Base-by-base conservation (phyloP, 1,140 invertebrate genomes). In the Eriocheir sinensis region DNA sequence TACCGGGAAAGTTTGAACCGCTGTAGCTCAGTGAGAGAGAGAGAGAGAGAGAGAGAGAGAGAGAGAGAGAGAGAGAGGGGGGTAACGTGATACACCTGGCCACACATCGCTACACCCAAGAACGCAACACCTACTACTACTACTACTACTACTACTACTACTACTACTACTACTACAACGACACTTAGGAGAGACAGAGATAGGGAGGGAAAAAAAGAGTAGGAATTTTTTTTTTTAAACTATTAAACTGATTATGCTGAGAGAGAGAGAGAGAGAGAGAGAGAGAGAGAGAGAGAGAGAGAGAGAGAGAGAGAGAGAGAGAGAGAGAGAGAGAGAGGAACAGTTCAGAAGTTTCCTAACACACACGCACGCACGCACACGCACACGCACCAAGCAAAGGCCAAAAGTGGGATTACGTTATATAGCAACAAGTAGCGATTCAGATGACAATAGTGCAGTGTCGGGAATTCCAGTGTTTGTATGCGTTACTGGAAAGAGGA, bases 371-470 rank as follows among this genome's bases (percentile, higher is more conserved):
- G 48, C 36, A 41, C 36, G 48, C 36, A 89, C 86, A 89, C 86
- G 41, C 86, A 89, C 86, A 89, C 86, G 41, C 86, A 89, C 86
- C 36, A n/a, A n/a, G n/a, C n/a, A n/a, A n/a, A n/a, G n/a, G n/a
- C n/a, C n/a, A n/a, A n/a, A n/a, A n/a, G n/a, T n/a, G n/a, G n/a
- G n/a, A n/a, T n/a, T n/a, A n/a, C n/a, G n/a, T n/a, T n/a, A n/a
- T n/a, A n/a, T n/a, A n/a, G n/a, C n/a, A n/a, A n/a, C n/a, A n/a
- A n/a, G n/a, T n/a, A n/a, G n/a, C n/a, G n/a, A n/a, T n/a, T n/a
- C n/a, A n/a, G n/a, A n/a, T n/a, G n/a, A n/a, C n/a, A n/a, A n/a
- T n/a, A n/a, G n/a, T n/a, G n/a, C n/a, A n/a, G n/a, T n/a, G n/a
- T n/a, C n/a, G n/a, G n/a, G n/a, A n/a, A n/a, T n/a, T n/a, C n/a